phyloP scores from a whole-genome alignment of 2,888 invertebrate species.

The Proisotoma minuta region DNA sequence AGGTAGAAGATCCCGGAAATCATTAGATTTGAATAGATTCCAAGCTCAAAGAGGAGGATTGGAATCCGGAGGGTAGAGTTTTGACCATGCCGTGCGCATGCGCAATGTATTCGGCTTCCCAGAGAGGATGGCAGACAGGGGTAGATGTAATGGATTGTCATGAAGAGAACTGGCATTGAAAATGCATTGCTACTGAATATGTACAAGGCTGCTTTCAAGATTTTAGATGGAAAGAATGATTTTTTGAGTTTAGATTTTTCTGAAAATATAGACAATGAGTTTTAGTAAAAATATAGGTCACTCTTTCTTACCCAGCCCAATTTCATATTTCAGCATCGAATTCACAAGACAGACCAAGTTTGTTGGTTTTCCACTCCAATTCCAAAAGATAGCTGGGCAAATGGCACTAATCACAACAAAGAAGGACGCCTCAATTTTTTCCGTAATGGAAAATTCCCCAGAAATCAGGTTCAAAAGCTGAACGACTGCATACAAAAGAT shows the following conservation, averaged over 20 bases:
- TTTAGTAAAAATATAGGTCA: background rate
- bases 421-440: background rate
- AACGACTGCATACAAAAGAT: background rate
- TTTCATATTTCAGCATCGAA: background rate
- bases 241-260: background rate
- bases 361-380: background rate
- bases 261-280: background rate
- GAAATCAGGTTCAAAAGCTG: background rate
- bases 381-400: background rate
- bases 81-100: background rate
- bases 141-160: background rate
- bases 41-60: background rate
- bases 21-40: background rate
- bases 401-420: background rate
- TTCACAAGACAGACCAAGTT: background rate
- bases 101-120: background rate
- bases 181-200: background rate
- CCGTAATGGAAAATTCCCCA: background rate
- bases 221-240: background rate
- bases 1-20: background rate
- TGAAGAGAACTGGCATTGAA: background rate
- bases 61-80: background rate
- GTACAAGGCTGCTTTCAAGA: background rate
- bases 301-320: background rate
- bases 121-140: background rate